Evolutionary conservation across 2,113 vertebrate species (phyloP), one percentile per base, ranked within the genome.

Genomic region (Rhinogobius similis): DNA sequence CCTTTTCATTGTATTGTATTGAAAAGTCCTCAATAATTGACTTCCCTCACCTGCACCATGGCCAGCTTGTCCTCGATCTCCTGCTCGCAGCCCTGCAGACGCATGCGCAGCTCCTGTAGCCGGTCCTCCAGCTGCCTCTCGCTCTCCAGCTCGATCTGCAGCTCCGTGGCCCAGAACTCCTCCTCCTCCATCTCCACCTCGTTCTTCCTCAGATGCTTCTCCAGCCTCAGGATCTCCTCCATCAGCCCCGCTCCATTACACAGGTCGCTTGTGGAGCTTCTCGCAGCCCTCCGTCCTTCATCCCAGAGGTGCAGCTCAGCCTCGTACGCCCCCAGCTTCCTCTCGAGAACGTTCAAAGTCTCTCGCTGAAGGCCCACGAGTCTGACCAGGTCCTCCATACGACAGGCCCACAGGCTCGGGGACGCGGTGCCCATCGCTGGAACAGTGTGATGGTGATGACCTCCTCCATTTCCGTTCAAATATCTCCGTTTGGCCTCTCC

Each of bases 101-200:
- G 92, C 78, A 94, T 92, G 38, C 75, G 82, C 56, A 99, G 93
- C 88, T 98, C 98, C 82, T 95, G 93, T 55, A 99, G 93, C 81
- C 96, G 93, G 16, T 98, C 97, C 83, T 96, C 95, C 84, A 99
- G 91, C 86, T 99, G 98, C 41, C 96, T 94, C 62, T 99, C 97
- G 0, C 97, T 99, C 68, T 99, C 97, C 10, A 95, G 90, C 62
- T 99, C 98, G 0, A 99, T 98, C 92, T 99, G 96, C 27, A 98
- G 90, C 86, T 98, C 98, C 0, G 97, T 98, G 75, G 97, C 95
- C 97, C 97, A 98, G 83, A 98, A 98, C 77, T 98, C 97, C 70
- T 98, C 96, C 76, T 98, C 98, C 73, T 98, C 96, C 2, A 98
- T 98, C 91, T 98, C 97, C 24, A 97, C 95, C 50, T 96, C 94